phyloP scores from a whole-genome alignment of 2,888 invertebrate genomes.

The Nemurella pictetii region DNA sequence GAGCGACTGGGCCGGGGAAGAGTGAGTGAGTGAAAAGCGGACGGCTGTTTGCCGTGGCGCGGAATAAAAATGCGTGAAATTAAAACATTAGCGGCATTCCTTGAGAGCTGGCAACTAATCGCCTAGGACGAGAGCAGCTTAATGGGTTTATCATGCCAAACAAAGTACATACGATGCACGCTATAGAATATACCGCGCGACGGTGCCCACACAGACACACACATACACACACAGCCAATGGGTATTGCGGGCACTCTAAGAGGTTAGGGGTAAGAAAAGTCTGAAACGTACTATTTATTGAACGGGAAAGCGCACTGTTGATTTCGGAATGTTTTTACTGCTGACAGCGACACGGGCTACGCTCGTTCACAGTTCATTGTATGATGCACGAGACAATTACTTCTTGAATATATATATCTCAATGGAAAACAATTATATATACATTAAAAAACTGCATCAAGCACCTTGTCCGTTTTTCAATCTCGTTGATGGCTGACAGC shows the following conservation, averaged over 20 bases:
- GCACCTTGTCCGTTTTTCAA: no score
- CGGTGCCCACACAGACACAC: background rate
- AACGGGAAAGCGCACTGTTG: no score
- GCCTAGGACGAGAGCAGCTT: slow-evolving; percentile 15
- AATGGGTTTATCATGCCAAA: slow-evolving; percentile 32
- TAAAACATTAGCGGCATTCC: slow-evolving; percentile 36
- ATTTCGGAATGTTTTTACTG: no score
- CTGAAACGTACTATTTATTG: no score
- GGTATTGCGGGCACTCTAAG: background rate
- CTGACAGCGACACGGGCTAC: no score
- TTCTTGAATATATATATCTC: no score
- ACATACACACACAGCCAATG: no score
- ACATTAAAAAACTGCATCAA: no score
- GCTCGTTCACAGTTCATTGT: no score
- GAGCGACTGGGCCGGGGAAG: background rate
- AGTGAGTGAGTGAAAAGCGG: background rate
- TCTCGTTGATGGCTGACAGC: no score
- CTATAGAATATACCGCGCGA: slow-evolving; percentile 5
- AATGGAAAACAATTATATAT: no score
- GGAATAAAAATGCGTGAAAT: slow-evolving; percentile 31
- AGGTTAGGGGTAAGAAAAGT: background rate
- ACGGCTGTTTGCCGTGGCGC: background rate
- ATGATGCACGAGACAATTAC: no score
- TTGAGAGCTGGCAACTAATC: slow-evolving; percentile 28
- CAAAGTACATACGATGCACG: slow-evolving; percentile 25